Percentiles rank a stretch among this genome's conserved stretches.
These are phyloP conservation scores for zebrafish (Danio rerio) DNA, from an alignment of 2,113 vertebrate genomes.

Conservation along the genomic window GRCz12tu NC_133189.1:39642001-39642500, in stretches of 20 bases:
- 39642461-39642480: not conserved
- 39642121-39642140: not conserved
- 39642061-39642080: slow-evolving; percentile 20
- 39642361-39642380: slow-evolving; percentile 57
- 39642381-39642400: slow-evolving; percentile 41
- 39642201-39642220: slow-evolving; percentile 7
- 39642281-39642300: slow-evolving; percentile 62
- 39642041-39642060: slow-evolving; percentile 47
- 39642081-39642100: slow-evolving; percentile 23
- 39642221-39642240: slow-evolving; percentile 32
- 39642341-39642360: slow-evolving; percentile 61
- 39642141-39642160: slow-evolving; percentile 11
- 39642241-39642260: slow-evolving; percentile 53
- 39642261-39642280: slow-evolving; percentile 58
- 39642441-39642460: slow-evolving; percentile 60
- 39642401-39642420: slow-evolving; percentile 57
- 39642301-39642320: slow-evolving; percentile 60
- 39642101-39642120: slow-evolving; percentile 10
- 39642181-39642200: slow-evolving; percentile 36
- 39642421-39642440: slow-evolving; percentile 52
- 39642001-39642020: slow-evolving; percentile 44
- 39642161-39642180: slow-evolving; percentile 17
- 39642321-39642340: slow-evolving; percentile 60
- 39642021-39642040: slow-evolving; percentile 52
- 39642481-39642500: slow-evolving; percentile 39